Conservation (phyloP, 2,888 invertebrate genomes). For the Volucella bombylans region DNA sequence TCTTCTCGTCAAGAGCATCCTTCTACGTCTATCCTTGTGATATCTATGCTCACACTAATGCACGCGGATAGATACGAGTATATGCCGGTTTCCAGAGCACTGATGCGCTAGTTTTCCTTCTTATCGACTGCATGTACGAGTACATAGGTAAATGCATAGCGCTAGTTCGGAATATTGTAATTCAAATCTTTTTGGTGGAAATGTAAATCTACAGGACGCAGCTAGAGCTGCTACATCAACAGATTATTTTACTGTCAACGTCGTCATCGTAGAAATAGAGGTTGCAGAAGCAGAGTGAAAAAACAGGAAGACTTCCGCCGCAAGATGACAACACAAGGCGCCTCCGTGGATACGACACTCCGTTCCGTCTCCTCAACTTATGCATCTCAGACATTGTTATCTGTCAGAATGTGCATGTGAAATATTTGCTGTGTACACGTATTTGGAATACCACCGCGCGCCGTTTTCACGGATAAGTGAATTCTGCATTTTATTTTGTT, state of each 20-base stretch:
- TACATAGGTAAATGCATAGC: neutral
- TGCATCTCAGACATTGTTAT: neutral
- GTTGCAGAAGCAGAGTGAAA: no score
- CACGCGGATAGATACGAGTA: neutral
- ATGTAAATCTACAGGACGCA: slow-evolving; percentile 51
- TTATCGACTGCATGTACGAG: neutral
- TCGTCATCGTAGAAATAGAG: neutral
- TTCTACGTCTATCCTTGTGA: neutral
- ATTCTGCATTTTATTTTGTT: slow-evolving; percentile 41
- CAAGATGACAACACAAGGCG: slow-evolving; percentile 7
- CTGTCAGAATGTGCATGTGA: neutral
- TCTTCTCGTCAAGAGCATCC: neutral
- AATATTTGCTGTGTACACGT: slow-evolving; percentile 20
- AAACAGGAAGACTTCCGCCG: neutral
- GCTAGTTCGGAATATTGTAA: slow-evolving; percentile 36
- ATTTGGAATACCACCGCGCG: slow-evolving; percentile 38
- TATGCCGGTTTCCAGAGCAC: slow-evolving; percentile 3
- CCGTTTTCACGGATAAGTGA: slow-evolving; percentile 39
- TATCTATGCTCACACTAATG: neutral
- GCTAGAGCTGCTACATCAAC: slow-evolving; percentile 43
- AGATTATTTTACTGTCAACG: slow-evolving; percentile 47
- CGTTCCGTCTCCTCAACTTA: slow-evolving; percentile 11
- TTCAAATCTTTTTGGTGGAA: slow-evolving; percentile 48
- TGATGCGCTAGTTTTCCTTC: neutral
- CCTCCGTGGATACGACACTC: slow-evolving; percentile 2